Evolutionary conservation across 1,140 invertebrate species (phyloP).

Genomic region (Cotesia typhae): DNA sequence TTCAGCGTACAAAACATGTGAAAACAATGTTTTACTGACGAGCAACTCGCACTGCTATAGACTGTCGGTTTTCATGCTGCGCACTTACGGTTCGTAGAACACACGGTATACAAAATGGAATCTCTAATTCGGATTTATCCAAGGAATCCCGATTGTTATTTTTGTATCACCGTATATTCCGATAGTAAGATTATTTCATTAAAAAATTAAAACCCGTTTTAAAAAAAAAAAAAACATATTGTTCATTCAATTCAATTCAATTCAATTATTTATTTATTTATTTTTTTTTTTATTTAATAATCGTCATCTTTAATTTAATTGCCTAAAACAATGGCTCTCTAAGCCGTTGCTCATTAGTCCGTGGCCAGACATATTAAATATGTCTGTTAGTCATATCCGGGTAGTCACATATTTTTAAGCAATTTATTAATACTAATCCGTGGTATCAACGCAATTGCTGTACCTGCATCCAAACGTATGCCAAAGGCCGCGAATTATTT

Average conservation of each 20-base stretch:
- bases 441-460: slow-evolving; percentile 20
- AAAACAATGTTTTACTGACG: slow-evolving; percentile 57
- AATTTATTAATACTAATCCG: slow-evolving; percentile 22
- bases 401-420: slow-evolving; percentile 11
- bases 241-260: slow-evolving; percentile 52
- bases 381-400: slow-evolving; percentile 47
- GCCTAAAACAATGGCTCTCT: slow-evolving; percentile 53
- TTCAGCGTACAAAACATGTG: slow-evolving; percentile 57
- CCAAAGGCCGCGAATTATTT: slow-evolving; percentile 56
- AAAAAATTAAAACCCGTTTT: slow-evolving; percentile 67
- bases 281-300: slow-evolving; percentile 33
- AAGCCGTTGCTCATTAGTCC: slow-evolving; percentile 49
- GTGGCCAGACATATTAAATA: slow-evolving; percentile 34
- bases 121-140: slow-evolving; percentile 17
- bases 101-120: slow-evolving; percentile 44
- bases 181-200: slow-evolving; percentile 67
- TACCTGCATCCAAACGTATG: slow-evolving; percentile 58
- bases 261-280: slow-evolving; percentile 55
- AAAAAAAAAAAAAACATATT: slow-evolving; percentile 57
- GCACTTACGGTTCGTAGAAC: slow-evolving; percentile 63
- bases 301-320: slow-evolving; percentile 31
- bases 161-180: slow-evolving; percentile 52
- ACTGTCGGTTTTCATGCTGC: slow-evolving; percentile 67
- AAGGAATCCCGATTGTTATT: slow-evolving; percentile 38
- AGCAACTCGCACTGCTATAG: slow-evolving; percentile 66